A percentile compares a stretch with the other conserved stretches of the same genome.
These are phyloP conservation scores for Oxyruncus cristatus DNA, from an alignment of 2,113 vertebrate species.

Conservation along the genomic window DNA sequence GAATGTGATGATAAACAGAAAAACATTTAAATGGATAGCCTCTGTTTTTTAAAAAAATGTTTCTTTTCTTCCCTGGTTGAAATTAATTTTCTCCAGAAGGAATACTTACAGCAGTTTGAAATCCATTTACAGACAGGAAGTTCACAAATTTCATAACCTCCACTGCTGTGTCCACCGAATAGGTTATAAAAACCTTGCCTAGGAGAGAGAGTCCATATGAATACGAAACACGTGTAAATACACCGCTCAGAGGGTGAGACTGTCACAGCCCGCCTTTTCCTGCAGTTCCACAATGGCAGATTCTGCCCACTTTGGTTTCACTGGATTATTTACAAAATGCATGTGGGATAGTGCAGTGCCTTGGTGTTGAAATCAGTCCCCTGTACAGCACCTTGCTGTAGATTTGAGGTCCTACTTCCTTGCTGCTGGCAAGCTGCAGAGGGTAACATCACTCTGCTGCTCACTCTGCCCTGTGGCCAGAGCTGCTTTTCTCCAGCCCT, in stretches of 20 bases:
- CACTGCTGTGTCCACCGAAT: constrained; percentile 76
- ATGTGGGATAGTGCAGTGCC: neutral
- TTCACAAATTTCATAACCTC: constrained; percentile 81
- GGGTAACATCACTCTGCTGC: neutral
- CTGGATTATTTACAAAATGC: neutral
- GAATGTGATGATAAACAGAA: neutral
- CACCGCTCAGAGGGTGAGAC: neutral
- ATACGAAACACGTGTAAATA: neutral
- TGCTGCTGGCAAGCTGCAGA: neutral
- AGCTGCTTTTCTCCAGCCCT: neutral
- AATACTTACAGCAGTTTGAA: constrained; percentile 81
- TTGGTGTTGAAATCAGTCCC: neutral
- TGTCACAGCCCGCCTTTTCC: neutral
- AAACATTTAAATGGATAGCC: neutral
- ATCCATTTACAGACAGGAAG: constrained; percentile 79
- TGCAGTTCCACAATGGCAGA: neutral
- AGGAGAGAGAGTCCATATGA: constrained; percentile 35
- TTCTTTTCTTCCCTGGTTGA: neutral
- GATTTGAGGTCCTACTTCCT: neutral
- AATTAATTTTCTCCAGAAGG: neutral
- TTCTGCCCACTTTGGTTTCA: neutral
- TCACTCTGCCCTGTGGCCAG: neutral
- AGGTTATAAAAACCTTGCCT: constrained; percentile 85
- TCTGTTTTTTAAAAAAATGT: neutral
- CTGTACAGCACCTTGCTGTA: neutral